These are phyloP conservation scores for Pogoniulus pusillus DNA, from an alignment of 2,797 vertebrate genomes.

Conservation along the genomic window DNA sequence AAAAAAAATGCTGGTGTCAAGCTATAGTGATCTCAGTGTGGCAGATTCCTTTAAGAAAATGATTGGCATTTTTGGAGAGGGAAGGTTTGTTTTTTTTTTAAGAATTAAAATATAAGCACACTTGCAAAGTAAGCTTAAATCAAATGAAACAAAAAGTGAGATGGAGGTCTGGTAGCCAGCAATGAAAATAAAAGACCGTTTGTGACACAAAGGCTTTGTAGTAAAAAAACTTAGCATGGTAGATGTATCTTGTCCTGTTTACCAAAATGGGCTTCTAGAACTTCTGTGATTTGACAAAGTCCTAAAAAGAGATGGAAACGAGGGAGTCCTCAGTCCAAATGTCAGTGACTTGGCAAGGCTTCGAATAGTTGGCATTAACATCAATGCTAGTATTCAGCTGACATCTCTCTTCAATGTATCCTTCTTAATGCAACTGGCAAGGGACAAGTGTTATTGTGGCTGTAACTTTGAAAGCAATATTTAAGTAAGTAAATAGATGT, in stretches of 20 bases:
- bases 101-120: neutral
- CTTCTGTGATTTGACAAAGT: constrained; percentile 2
- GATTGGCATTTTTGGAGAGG: neutral
- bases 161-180: neutral
- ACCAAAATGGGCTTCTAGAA: neutral
- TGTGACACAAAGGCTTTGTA: neutral
- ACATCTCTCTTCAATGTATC: constrained; percentile 54
- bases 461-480: constrained; percentile 62
- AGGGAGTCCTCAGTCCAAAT: constrained; percentile 26
- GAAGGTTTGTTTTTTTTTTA: neutral
- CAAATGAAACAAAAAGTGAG: neutral
- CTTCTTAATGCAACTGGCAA: constrained; percentile 60
- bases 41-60: neutral
- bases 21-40: neutral
- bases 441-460: constrained; percentile 55
- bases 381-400: constrained; percentile 64
- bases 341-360: constrained; percentile 37
- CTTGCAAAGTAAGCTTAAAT: neutral
- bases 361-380: constrained; percentile 29
- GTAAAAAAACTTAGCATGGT: neutral
- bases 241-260: neutral
- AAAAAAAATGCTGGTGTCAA: neutral
- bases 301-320: constrained; percentile 41
- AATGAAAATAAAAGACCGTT: neutral
- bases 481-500: constrained; percentile 58